A percentile compares a stretch with the other conserved stretches of the same genome.
These are phyloP conservation scores for Apis dorsata DNA, from an alignment of 1,140 invertebrate genomes.

Conservation along the genomic window DNA sequence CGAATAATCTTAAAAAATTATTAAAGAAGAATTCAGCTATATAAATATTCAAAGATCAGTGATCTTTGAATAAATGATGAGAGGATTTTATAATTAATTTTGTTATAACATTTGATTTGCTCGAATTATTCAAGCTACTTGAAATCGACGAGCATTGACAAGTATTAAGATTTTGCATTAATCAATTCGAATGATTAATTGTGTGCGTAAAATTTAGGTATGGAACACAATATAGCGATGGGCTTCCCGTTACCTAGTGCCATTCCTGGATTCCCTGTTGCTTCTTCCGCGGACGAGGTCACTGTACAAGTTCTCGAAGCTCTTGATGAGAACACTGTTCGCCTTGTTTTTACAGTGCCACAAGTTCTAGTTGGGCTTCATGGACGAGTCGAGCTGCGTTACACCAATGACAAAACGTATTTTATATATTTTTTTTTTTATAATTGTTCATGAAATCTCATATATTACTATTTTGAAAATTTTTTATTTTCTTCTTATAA, in stretches of 20 bases:
- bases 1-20: too few species aligned
- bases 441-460: too few species aligned
- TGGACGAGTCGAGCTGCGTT: slow-evolving; percentile 90
- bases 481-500: too few species aligned
- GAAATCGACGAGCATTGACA: neutral
- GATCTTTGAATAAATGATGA: neutral
- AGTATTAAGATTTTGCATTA: neutral
- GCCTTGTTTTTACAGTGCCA: slow-evolving; percentile 90
- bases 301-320: slow-evolving; percentile 86
- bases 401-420: slow-evolving; percentile 87
- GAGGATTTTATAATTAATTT: neutral
- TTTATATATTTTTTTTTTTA: slow-evolving; percentile 59
- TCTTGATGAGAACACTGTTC: slow-evolving; percentile 88
- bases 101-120: neutral
- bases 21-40: too few species aligned
- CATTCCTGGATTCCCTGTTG: slow-evolving; percentile 64
- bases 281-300: slow-evolving; percentile 79
- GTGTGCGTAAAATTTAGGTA: slow-evolving; percentile 60
- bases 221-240: slow-evolving; percentile 65
- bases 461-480: too few species aligned
- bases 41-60: too few species aligned
- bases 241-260: slow-evolving; percentile 65
- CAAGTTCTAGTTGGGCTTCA: slow-evolving; percentile 90
- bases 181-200: neutral
- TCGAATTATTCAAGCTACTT: neutral